These are phyloP conservation scores for Sterrhoptilus dennistouni DNA, from an alignment of 2,113 vertebrate genomes.

Conservation along the genomic window DNA sequence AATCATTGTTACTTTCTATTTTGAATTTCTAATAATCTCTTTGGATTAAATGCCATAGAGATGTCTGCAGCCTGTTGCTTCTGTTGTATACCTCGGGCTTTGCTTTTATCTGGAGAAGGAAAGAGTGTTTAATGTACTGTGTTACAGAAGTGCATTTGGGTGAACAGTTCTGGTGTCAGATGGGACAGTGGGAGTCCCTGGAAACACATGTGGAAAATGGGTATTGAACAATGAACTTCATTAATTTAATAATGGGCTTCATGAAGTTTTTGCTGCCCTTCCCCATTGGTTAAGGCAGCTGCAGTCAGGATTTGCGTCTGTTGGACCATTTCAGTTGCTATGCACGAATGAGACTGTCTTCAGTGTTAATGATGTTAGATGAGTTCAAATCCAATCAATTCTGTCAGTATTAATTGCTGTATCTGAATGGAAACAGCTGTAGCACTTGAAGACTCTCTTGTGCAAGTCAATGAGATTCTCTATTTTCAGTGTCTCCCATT, in stretches of 20 bases:
- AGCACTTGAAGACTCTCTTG: constrained; percentile 20
- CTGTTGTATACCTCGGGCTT: not conserved
- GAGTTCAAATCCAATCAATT: constrained; percentile 32
- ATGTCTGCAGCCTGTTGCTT: constrained; percentile 7
- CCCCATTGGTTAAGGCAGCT: not conserved
- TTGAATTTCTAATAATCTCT: constrained; percentile 23
- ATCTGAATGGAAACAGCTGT: constrained; percentile 55
- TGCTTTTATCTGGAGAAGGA: not conserved
- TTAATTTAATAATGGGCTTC: not conserved
- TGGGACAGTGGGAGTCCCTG: not conserved
- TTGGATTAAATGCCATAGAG: not conserved
- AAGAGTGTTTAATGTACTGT: not conserved
- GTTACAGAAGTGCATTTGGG: not conserved
- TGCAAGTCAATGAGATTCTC: constrained; percentile 27
- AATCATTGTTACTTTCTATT: not conserved
- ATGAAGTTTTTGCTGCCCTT: not conserved
- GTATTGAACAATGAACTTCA: not conserved
- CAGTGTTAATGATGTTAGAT: not conserved
- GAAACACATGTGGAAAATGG: not conserved
- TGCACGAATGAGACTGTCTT: not conserved
- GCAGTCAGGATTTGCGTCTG: not conserved
- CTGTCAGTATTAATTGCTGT: constrained; percentile 38
- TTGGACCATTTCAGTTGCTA: not conserved
- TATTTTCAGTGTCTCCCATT: not conserved
- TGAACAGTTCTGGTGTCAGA: not conserved